These are phyloP conservation scores for Eumeta japonica DNA, from an alignment of 1,140 invertebrate genomes.

Conservation along the genomic window DNA sequence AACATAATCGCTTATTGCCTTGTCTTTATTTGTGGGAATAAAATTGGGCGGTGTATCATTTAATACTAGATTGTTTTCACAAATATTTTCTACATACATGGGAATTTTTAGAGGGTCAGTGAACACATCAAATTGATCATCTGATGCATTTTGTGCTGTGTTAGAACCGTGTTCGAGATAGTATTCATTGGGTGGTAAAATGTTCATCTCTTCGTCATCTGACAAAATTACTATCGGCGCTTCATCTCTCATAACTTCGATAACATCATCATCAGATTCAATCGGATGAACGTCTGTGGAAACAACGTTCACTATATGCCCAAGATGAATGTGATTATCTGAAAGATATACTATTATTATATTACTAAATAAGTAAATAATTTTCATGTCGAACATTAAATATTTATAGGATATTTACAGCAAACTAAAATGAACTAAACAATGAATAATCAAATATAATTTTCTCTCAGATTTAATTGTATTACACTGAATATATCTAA, in stretches of 20 bases:
- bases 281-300: slow-evolving; percentile 7
- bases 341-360: slow-evolving; percentile 1
- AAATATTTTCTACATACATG: background rate
- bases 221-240: slow-evolving; percentile 49
- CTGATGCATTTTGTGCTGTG: background rate
- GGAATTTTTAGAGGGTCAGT: background rate
- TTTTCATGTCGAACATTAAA: background rate
- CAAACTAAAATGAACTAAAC: background rate
- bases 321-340: background rate
- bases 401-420: background rate
- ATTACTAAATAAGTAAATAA: background rate
- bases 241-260: slow-evolving; percentile 48
- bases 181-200: slow-evolving; percentile 1
- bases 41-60: background rate
- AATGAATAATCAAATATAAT: background rate
- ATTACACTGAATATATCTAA: background rate
- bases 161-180: background rate
- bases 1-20: no score
- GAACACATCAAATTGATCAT: background rate
- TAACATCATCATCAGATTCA: slow-evolving; percentile 47
- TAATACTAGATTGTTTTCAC: background rate
- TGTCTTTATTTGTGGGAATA: background rate
- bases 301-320: background rate
- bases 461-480: background rate
- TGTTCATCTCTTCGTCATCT: slow-evolving; percentile 42